Base-by-base conservation (phyloP, 64 coral and sea anemone species). In the Catalaphyllia jardinei region DNA sequence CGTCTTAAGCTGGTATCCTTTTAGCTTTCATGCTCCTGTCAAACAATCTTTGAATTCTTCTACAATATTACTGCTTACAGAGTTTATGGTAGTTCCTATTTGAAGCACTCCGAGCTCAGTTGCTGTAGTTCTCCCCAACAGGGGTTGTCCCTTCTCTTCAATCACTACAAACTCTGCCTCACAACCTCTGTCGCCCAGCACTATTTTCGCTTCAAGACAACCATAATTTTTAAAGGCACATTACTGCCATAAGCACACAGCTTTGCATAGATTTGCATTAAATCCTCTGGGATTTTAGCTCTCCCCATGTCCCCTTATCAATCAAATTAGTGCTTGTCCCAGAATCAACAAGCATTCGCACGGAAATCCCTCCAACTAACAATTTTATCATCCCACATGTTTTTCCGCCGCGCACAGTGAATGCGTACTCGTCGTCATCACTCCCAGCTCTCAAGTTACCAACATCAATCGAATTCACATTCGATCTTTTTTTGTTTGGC, bases 1-100 rank as follows among this genome's bases (percentile, higher is more conserved):
- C 59, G 88, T 51, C 39, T 79, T 79, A 25, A 59, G 11, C 35
- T 88, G 86, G 42, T 93, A 88, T 46, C 72, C 60, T 62, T 88
- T 88, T 49, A 88, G 29, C 33, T 88, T 78, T 24, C 52, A 73
- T 30, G 78, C 51, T 33, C 87, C 87, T 64, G 75, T 10, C 62
- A 78, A 62, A 59, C 29, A 42, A 39, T 30, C 54, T 78, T 88
- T 77, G 13, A 62, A 69, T 72, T 69, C 24, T 79, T 57, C 46
- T 24, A 52, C 24, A n/a, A n/a, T 51, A 4, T 78, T 22, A 52
- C 75, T 78, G 42, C 52, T 79, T 13, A 79, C 49, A 64, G 62
- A 64, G 62, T 64, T 54, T 54, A 54, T n/a, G n/a, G n/a, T n/a
- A n/a, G 1, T 54, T 64, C 76, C 33, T 24, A 90, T 49, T 30